phyloP scores from a whole-genome alignment of 2,113 vertebrate genomes.

The Mastomys natalensis region DNA sequence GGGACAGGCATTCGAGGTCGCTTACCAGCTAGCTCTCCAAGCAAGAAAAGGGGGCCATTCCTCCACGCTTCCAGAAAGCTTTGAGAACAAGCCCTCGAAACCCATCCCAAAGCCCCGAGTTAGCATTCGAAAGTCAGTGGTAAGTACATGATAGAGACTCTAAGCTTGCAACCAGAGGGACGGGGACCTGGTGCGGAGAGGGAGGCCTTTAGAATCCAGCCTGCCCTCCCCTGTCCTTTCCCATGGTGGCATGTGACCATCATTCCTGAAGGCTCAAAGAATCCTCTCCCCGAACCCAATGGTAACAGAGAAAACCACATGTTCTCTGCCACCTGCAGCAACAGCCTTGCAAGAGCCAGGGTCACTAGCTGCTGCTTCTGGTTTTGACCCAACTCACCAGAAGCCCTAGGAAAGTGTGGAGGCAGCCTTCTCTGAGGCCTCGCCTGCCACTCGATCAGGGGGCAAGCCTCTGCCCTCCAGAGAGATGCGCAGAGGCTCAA shows the following conservation, averaged over 20 bases:
- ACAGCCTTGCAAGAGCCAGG: background rate
- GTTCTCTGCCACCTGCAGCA: background rate
- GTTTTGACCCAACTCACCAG: background rate
- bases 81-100: constrained; percentile 98
- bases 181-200: background rate
- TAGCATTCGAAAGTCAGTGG: constrained; percentile 99
- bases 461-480: background rate
- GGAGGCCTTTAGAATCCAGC: background rate
- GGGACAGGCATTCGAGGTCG: constrained; percentile 99
- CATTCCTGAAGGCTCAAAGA: background rate
- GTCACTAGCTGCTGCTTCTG: background rate
- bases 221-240: background rate
- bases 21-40: constrained; percentile 98
- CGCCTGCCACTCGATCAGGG: background rate
- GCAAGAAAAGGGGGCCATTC: constrained; percentile 98
- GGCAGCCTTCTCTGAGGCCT: background rate
- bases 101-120: constrained; percentile 98
- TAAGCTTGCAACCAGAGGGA: background rate
- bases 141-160: constrained; percentile 86
- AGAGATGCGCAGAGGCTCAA: background rate
- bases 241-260: background rate
- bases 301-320: background rate
- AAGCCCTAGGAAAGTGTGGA: background rate
- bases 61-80: constrained; percentile 98
- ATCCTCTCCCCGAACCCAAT: background rate